These are phyloP conservation scores for Caenorhabditis briggsae DNA, from an alignment of 1,140 invertebrate genomes.

Conservation along the genomic window DNA sequence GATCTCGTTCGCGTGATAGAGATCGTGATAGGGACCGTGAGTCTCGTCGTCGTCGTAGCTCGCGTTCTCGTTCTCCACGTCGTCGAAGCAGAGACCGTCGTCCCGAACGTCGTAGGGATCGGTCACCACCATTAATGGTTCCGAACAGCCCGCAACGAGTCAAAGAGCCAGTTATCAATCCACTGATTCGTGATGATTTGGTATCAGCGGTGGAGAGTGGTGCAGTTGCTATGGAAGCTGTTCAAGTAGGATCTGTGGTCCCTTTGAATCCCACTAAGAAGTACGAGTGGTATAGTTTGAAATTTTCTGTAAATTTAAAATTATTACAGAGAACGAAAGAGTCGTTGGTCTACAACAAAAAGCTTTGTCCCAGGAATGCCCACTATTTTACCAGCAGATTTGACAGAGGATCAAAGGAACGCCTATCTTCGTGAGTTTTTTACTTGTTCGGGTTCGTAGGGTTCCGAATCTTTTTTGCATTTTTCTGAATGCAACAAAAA, in stretches of 20 bases:
- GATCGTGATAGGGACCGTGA: conserved; percentile 3
- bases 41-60: background rate
- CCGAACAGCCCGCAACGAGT: conserved; percentile 37
- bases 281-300: background rate
- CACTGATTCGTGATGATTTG: conserved; percentile 51
- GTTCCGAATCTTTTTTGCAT: background rate
- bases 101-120: conserved; percentile 10
- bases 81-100: conserved; percentile 25
- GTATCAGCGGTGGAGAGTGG: conserved; percentile 34
- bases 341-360: conserved; percentile 75
- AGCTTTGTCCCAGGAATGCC: conserved; percentile 78
- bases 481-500: conserved; percentile 1
- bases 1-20: conserved; percentile 23
- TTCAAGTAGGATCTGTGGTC: conserved; percentile 23
- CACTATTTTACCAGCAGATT: conserved; percentile 75
- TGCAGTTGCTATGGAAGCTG: conserved; percentile 7
- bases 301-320: background rate
- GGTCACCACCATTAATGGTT: conserved; percentile 18
- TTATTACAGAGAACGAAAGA: conserved; percentile 64
- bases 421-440: conserved; percentile 74
- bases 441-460: background rate
- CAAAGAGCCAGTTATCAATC: conserved; percentile 59
- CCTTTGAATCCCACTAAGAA: background rate
- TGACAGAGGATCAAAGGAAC: conserved; percentile 74
- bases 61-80: conserved; percentile 17